phyloP scores from a whole-genome alignment of 2,888 invertebrate species.

The Heliconius cydno region DNA sequence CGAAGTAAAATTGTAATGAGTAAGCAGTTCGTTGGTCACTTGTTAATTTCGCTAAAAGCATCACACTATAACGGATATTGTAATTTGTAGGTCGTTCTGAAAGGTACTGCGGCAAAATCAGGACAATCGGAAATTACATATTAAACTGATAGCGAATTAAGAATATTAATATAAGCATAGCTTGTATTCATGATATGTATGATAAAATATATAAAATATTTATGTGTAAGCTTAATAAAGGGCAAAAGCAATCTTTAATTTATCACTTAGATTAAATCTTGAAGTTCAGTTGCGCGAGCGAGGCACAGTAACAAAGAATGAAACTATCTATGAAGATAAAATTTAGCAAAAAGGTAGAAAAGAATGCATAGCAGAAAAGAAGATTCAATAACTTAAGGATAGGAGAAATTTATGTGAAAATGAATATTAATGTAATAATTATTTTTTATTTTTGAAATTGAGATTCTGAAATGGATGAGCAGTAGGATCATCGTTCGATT shows the following conservation, averaged over 20 bases:
- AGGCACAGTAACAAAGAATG: no score
- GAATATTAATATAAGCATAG: not conserved
- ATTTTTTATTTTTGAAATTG: no score
- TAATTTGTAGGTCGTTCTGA: slow-evolving; percentile 56
- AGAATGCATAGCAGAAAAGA: not conserved
- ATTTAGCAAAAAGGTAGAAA: not conserved
- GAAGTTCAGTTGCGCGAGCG: no score
- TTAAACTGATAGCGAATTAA: slow-evolving; percentile 48
- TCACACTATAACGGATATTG: slow-evolving; percentile 71
- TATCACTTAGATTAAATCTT: not conserved
- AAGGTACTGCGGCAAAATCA: slow-evolving; percentile 54
- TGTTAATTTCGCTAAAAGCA: slow-evolving; percentile 74
- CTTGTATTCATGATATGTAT: not conserved
- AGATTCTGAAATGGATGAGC: no score
- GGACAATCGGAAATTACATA: slow-evolving; percentile 63
- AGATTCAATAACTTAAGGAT: no score
- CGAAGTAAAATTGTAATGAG: slow-evolving; percentile 42
- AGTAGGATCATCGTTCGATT: no score
- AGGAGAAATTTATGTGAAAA: no score
- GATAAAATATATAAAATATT: not conserved
- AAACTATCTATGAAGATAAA: not conserved
- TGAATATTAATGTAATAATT: no score
- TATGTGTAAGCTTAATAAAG: not conserved
- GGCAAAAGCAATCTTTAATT: not conserved
- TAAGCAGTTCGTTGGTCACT: slow-evolving; percentile 53